Evolutionary conservation across 1,140 invertebrate genomes (phyloP), one percentile per base, ranked within the genome.

Genomic region (Philaenus spumarius): DNA sequence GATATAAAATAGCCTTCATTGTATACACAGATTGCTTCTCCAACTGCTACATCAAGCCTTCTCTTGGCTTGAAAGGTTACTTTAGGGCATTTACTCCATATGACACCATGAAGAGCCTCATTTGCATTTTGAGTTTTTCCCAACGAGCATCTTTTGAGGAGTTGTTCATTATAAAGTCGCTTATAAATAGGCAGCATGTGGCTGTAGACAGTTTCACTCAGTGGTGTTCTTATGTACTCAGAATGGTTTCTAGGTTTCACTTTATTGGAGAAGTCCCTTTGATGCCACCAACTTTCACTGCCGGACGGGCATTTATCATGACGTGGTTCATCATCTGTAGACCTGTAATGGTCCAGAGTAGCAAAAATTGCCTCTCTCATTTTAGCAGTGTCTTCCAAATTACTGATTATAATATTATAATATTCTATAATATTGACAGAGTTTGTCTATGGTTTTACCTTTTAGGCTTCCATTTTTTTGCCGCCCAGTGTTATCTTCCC

Each of bases 311-410:
- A 65, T 11, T 59, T 46, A 1, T 53, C 2, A 42, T 64, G 60
- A 12, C 51, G 58, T 22, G 58, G 59, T 20, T 63, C 59, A 20
- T 62, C 30, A 20, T 63, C 53, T 15, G 63, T 65, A 7, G 58
- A 63, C 6, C 43, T 15, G 17, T 56, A 60, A 42, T 64, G 59
- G 37, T 57, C 1, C 12, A 45, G 59, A 19, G 60, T 60, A 1
- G 57, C 62, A n/a, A 48, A 62, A 17, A 60, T 43, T 17, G 48
- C 50, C 30, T 56, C 60, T 53, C 59, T 58, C 54, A 61, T 58
- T 34, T 12, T 20, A 35, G 34, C 7, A 5, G 23, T 15, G 22
- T 59, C 30, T 6, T 35, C 23, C n/a, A 57, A 0, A 46, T 61
- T 61, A 12, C 11, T 42, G 15, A n/a, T 22, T n/a, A 61, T 52